These are phyloP conservation scores for Anser brachyrhynchus DNA, from an alignment of 2,113 vertebrate species.

Conservation along the genomic window DNA sequence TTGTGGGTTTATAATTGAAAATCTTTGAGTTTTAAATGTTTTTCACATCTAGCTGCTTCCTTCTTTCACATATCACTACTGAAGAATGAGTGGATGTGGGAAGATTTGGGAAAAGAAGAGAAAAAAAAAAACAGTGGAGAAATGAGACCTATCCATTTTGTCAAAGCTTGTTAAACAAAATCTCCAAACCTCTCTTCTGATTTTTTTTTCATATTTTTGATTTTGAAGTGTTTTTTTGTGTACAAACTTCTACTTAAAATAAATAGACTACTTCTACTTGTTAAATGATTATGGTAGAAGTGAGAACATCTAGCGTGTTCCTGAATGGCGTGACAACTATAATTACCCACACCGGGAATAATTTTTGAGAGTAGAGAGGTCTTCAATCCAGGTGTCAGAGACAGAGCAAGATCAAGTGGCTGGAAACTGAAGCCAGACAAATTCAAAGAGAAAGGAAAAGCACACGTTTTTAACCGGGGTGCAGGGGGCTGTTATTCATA, in stretches of 20 bases:
- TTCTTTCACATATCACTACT: neutral
- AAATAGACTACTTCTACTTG: neutral
- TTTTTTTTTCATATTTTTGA: neutral
- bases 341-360: constrained; percentile 23
- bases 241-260: neutral
- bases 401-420: neutral
- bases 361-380: neutral
- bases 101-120: neutral
- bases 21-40: neutral
- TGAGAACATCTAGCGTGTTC: neutral
- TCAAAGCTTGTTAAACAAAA: neutral
- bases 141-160: neutral
- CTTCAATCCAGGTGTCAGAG: constrained; percentile 4
- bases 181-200: neutral
- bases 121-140: neutral
- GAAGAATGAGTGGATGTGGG: neutral
- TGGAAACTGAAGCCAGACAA: neutral
- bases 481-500: neutral
- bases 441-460: neutral
- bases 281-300: neutral
- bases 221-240: neutral
- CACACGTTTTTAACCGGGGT: neutral
- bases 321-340: neutral
- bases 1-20: neutral
- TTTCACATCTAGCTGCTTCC: neutral